phyloP scores from a whole-genome alignment of 1,140 invertebrate species.

The Chironomus tepperi region DNA sequence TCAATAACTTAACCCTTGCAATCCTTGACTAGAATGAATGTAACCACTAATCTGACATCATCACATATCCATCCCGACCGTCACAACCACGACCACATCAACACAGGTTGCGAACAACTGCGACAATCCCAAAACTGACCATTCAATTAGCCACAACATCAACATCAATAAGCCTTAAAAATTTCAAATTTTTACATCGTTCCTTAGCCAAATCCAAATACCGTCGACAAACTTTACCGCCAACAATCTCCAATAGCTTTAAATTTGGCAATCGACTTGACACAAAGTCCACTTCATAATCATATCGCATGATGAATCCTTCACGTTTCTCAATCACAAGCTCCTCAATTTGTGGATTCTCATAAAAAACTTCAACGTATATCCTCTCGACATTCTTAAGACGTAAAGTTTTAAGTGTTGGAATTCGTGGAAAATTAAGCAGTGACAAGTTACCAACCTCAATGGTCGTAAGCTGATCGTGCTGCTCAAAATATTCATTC shows the following conservation, averaged over 20 bases:
- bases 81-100: no score
- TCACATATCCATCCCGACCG: no score
- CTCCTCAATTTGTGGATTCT: background rate
- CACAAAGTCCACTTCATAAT: background rate
- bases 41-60: no score
- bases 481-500: background rate
- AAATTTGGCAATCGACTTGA: slow-evolving; percentile 2
- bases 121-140: no score
- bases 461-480: background rate
- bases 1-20: no score
- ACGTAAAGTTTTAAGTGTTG: background rate
- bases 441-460: background rate
- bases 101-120: no score
- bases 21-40: no score
- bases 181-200: background rate
- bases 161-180: background rate
- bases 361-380: background rate
- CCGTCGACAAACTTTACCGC: background rate
- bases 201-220: slow-evolving; percentile 8
- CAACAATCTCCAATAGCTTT: background rate
- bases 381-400: background rate
- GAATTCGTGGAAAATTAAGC: background rate
- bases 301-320: background rate
- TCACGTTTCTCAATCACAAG: background rate
- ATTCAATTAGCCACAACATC: background rate